A percentile compares a stretch with the other conserved stretches of the same genome.
phyloP scores from a whole-genome alignment of 2,888 invertebrate genomes.

The Perizoma affinitatum region DNA sequence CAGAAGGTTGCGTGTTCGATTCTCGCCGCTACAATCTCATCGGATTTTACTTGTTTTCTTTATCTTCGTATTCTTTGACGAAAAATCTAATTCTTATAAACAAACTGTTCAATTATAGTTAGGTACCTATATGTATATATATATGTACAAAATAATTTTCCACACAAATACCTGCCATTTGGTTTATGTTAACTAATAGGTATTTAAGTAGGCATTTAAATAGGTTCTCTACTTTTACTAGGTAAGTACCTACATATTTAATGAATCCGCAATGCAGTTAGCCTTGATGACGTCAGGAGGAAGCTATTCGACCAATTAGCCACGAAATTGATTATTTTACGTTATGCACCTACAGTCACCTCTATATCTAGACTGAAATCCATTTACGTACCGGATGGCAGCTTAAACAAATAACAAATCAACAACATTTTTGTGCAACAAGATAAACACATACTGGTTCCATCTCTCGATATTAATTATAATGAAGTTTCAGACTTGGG shows the following conservation, averaged over 20 bases:
- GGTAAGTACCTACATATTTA: slow-evolving; percentile 5
- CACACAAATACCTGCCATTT: not conserved
- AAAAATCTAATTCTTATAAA: too few relatives aligned
- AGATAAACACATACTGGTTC: too few relatives aligned
- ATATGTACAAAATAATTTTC: not conserved
- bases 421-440: too few relatives aligned
- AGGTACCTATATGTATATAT: too few relatives aligned
- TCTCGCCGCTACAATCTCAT: too few relatives aligned
- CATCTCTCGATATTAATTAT: too few relatives aligned
- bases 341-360: slow-evolving; percentile 20
- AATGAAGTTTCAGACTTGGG: too few relatives aligned
- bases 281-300: slow-evolving; percentile 63
- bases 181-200: slow-evolving; percentile 11
- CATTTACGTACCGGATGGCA: too few relatives aligned
- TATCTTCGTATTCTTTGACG: too few relatives aligned
- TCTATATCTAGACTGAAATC: slow-evolving; percentile 25
- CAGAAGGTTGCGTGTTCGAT: too few relatives aligned
- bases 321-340: slow-evolving; percentile 51
- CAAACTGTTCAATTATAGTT: too few relatives aligned
- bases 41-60: too few relatives aligned
- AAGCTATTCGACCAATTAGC: slow-evolving; percentile 57
- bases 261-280: slow-evolving; percentile 53
- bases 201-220: slow-evolving; percentile 5
- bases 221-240: not conserved
- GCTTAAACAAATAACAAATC: not conserved